phyloP scores from a whole-genome alignment of 2,797 vertebrate genomes.

The Lerista edwardsae region DNA sequence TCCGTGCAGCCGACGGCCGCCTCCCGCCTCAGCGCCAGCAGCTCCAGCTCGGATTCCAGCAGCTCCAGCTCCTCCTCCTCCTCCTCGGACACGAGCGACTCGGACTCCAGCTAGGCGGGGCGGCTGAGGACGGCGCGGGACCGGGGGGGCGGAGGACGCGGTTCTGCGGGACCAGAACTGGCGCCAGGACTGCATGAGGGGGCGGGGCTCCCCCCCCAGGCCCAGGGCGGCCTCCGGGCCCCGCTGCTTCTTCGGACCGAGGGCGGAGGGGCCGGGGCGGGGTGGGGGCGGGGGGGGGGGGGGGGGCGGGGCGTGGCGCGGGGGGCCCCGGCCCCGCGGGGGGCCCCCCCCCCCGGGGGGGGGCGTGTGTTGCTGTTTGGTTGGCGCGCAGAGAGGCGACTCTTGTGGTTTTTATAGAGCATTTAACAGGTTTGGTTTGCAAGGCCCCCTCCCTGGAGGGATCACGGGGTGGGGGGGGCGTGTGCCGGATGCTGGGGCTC shows the following conservation, averaged over 20 bases:
- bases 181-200: conserved; percentile 3
- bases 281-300: conserved; percentile 17
- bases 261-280: conserved; percentile 48
- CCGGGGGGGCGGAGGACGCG: conserved; percentile 31
- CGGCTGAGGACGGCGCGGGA: not conserved
- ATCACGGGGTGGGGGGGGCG: conserved; percentile 10
- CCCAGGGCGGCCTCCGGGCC: conserved; percentile 6
- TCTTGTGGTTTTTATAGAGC: conserved; percentile 22
- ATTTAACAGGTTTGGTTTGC: conserved; percentile 64
- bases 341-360: conserved; percentile 18
- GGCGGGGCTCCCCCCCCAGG: not conserved
- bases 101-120: conserved; percentile 82
- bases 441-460: conserved; percentile 69
- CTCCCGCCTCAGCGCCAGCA: conserved; percentile 91
- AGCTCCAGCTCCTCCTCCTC: conserved; percentile 88
- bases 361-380: conserved; percentile 42
- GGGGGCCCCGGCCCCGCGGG: not conserved
- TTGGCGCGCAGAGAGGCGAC: conserved; percentile 12
- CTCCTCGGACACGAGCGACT: conserved; percentile 92
- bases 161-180: conserved; percentile 77
- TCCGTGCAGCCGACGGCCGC: conserved; percentile 76
- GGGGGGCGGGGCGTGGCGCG: too few relatives aligned
- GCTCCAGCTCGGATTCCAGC: conserved; percentile 90
- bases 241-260: conserved; percentile 36
- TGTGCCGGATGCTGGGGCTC: not conserved